A percentile compares a stretch with the other conserved stretches of the same genome.
Conservation (phyloP, 2,797 vertebrate genomes). For the Acipenser ruthenus region DNA sequence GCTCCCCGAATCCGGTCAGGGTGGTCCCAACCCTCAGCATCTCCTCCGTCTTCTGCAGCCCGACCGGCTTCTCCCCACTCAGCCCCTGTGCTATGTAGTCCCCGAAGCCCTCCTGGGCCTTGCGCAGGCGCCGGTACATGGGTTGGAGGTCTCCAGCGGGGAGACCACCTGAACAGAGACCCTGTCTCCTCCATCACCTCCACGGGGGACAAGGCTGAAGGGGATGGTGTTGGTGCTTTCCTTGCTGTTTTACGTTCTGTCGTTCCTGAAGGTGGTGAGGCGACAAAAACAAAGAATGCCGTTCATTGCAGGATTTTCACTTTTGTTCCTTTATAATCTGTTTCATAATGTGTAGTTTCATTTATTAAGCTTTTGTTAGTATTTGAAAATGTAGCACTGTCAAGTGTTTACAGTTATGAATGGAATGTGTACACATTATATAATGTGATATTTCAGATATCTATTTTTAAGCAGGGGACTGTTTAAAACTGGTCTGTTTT, state of each 20-base stretch:
- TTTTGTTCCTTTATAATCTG: background rate
- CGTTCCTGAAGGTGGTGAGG: conserved; percentile 36
- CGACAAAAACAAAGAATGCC: background rate
- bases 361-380: background rate
- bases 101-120: conserved; percentile 36
- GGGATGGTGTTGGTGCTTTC: conserved; percentile 50
- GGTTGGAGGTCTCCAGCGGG: conserved; percentile 50
- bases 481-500: too few species aligned
- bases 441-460: background rate
- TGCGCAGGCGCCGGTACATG: conserved; percentile 36
- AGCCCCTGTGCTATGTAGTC: conserved; percentile 35
- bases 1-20: conserved; percentile 58
- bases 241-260: conserved; percentile 34
- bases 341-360: background rate
- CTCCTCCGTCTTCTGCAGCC: conserved; percentile 47
- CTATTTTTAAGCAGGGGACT: background rate
- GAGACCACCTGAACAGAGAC: conserved; percentile 45
- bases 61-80: conserved; percentile 42
- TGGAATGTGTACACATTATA: background rate
- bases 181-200: conserved; percentile 30
- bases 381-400: background rate
- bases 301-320: background rate
- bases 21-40: conserved; percentile 49
- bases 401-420: background rate
- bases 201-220: conserved; percentile 50